phyloP scores from a whole-genome alignment of 1,140 invertebrate genomes.

The Bombus sibiricus region DNA sequence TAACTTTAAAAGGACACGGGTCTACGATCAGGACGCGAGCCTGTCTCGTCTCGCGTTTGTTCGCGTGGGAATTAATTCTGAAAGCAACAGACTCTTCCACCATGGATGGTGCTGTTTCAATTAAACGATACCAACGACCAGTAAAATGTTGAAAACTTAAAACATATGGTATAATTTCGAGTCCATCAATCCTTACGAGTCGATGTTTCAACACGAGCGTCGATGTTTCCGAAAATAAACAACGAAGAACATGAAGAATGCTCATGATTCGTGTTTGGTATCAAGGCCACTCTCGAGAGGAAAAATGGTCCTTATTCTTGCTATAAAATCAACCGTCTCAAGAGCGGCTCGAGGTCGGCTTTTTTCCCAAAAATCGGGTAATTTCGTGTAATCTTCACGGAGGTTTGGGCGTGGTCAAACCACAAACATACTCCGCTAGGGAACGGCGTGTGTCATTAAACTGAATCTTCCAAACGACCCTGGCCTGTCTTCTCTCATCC shows the following conservation, averaged over 20 bases:
- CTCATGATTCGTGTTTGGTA: conserved; percentile 34
- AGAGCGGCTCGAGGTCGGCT: conserved; percentile 39
- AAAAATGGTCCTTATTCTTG: conserved; percentile 51
- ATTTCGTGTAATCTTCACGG: conserved; percentile 66
- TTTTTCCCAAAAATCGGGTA: conserved; percentile 60
- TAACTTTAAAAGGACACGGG: conserved; percentile 67
- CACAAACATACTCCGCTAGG: conserved; percentile 57
- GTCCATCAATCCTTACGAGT: background rate
- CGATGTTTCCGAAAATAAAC: background rate
- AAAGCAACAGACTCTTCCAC: background rate
- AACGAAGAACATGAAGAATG: conserved; percentile 1
- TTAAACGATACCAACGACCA: conserved; percentile 1
- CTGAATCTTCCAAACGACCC: conserved; percentile 55
- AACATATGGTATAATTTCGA: background rate
- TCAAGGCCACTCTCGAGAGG: conserved; percentile 39
- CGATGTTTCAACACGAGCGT: background rate
- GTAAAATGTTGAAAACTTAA: background rate
- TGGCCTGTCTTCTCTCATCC: conserved; percentile 25
- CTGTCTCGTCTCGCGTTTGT: conserved; percentile 32
- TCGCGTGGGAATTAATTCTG: conserved; percentile 63
- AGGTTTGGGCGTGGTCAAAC: conserved; percentile 59
- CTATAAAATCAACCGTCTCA: conserved; percentile 59
- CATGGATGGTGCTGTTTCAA: conserved; percentile 20
- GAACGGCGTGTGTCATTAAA: conserved; percentile 62
- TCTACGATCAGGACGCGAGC: conserved; percentile 41